phyloP scores from a whole-genome alignment of 2,113 vertebrate species.

The Thinocorus orbignyianus region DNA sequence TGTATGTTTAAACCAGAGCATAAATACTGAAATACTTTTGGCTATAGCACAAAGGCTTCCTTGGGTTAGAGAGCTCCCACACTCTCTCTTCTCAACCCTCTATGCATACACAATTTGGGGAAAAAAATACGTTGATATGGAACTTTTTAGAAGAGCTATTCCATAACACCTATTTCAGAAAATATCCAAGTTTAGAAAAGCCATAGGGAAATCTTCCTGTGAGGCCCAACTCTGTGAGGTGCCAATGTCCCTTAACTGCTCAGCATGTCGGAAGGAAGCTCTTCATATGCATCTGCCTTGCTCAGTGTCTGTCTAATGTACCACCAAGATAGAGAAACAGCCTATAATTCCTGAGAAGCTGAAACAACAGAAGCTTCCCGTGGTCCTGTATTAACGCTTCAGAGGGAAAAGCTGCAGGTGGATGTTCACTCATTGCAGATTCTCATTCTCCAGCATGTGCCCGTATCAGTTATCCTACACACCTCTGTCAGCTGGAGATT shows the following conservation, averaged over 20 bases:
- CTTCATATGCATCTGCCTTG: conserved; percentile 8
- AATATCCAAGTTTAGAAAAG: conserved; percentile 11
- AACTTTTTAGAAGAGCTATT: conserved; percentile 5
- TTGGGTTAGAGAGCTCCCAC: not conserved
- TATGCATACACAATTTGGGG: not conserved
- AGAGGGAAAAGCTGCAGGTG: conserved; percentile 52
- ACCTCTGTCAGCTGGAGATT: conserved; percentile 48
- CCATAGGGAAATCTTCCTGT: not conserved
- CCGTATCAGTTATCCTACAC: conserved; percentile 31
- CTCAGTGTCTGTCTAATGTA: conserved; percentile 19
- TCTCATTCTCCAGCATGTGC: conserved; percentile 42
- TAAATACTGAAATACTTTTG: not conserved
- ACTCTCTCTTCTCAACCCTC: not conserved
- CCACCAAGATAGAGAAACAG: not conserved
- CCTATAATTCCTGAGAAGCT: conserved; percentile 37
- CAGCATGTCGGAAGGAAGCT: not conserved
- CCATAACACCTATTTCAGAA: not conserved
- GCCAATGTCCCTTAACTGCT: conserved; percentile 14
- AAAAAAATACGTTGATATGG: not conserved
- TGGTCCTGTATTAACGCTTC: conserved; percentile 33
- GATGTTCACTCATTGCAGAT: conserved; percentile 33
- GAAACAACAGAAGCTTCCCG: conserved; percentile 57
- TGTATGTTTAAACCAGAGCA: not conserved
- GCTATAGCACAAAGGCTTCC: not conserved
- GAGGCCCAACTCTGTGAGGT: not conserved